Percentiles rank a stretch among this genome's conserved stretches.
These are phyloP conservation scores for Aphaenogaster floridana DNA, from an alignment of 1,140 invertebrate species.

Conservation along the genomic window DNA sequence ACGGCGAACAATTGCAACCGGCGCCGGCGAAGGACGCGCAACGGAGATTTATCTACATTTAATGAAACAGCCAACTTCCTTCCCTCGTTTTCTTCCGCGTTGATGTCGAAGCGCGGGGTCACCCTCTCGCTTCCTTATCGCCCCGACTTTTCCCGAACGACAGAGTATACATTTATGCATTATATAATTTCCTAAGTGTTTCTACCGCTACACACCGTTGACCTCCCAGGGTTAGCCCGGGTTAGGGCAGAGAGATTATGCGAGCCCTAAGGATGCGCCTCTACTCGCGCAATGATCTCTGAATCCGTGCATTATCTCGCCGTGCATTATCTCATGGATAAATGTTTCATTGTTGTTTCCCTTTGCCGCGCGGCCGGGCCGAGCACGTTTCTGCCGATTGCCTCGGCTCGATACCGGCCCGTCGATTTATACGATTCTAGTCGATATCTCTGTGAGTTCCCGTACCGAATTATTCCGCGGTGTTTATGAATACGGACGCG, in stretches of 20 bases:
- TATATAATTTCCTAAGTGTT: constrained; percentile 62
- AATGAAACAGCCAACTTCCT: constrained; percentile 68
- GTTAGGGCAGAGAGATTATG: constrained; percentile 43
- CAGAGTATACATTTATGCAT: constrained; percentile 54
- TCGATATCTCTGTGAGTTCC: constrained; percentile 54
- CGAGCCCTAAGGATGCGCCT: constrained; percentile 44
- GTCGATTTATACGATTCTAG: constrained; percentile 55
- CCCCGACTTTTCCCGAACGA: constrained; percentile 46
- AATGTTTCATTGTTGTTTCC: constrained; percentile 60
- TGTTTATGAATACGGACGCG: constrained; percentile 53
- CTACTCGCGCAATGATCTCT: constrained; percentile 49
- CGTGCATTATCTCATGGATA: constrained; percentile 54
- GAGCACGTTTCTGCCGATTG: constrained; percentile 49
- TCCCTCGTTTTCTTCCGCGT: constrained; percentile 67
- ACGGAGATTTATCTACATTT: constrained; percentile 61
- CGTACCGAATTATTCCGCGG: constrained; percentile 60
- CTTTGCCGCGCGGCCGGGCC: constrained; percentile 46
- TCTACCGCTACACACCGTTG: constrained; percentile 39
- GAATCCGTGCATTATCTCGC: constrained; percentile 59
- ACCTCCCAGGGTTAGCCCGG: constrained; percentile 32
- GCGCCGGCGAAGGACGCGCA: background rate
- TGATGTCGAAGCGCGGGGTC: constrained; percentile 49
- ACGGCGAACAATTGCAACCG: constrained; percentile 40
- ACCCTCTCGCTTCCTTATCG: constrained; percentile 8
- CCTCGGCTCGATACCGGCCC: constrained; percentile 35